phyloP scores from a whole-genome alignment of 2,797 vertebrate genomes.

The Natrix natrix region DNA sequence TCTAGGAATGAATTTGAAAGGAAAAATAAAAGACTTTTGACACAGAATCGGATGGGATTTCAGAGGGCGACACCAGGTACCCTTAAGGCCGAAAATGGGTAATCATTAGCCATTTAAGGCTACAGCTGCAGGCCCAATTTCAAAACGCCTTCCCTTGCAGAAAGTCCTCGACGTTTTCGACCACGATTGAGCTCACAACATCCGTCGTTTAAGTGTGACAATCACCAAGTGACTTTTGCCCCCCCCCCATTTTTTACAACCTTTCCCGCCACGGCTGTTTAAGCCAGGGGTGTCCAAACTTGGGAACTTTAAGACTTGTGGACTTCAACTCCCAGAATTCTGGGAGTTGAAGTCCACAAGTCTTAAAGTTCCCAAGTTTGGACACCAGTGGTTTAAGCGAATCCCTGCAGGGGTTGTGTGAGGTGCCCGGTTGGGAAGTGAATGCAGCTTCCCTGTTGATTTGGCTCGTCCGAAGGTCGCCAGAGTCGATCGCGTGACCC shows the following conservation, averaged over 20 bases:
- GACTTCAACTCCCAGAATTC: too few relatives aligned
- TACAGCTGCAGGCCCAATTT: neutral
- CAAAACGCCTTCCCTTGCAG: neutral
- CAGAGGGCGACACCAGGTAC: too few relatives aligned
- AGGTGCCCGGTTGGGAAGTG: neutral
- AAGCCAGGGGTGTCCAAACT: too few relatives aligned
- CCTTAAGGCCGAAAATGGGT: neutral
- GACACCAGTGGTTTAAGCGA: neutral
- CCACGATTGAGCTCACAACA: neutral
- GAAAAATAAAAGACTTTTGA: too few relatives aligned
- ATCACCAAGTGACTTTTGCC: neutral
- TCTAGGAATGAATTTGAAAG: too few relatives aligned
- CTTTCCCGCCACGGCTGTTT: neutral
- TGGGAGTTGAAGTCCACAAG: too few relatives aligned
- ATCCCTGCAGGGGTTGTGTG: neutral
- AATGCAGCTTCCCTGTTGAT: neutral
- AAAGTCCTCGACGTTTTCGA: neutral
- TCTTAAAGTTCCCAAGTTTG: too few relatives aligned
- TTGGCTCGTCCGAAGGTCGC: neutral
- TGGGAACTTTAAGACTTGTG: too few relatives aligned
- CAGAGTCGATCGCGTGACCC: too few relatives aligned
- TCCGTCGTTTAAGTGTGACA: neutral
- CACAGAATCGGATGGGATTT: too few relatives aligned
- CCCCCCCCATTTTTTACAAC: neutral
- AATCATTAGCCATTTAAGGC: too few relatives aligned